phyloP scores from a whole-genome alignment of 2,888 invertebrate species.

The Tyria jacobaeae region DNA sequence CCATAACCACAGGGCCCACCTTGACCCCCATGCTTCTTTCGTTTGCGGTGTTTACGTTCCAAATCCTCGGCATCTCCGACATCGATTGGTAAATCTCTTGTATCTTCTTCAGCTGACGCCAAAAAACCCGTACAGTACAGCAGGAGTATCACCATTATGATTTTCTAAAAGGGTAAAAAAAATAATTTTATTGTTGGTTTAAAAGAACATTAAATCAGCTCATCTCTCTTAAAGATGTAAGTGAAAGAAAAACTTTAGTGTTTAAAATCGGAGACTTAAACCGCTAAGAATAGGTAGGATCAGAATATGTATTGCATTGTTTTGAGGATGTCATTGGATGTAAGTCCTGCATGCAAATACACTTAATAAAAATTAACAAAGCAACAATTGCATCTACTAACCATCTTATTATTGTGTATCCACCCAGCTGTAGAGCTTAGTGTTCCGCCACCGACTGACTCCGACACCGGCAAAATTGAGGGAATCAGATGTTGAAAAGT shows the following conservation, averaged over 20 bases:
- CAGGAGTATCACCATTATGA: constrained; percentile 56
- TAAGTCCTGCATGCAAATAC: background rate
- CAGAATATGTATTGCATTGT: too few relatives aligned
- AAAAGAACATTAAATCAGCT: background rate
- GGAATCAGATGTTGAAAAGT: constrained; percentile 67
- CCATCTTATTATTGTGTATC: background rate
- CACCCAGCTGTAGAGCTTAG: constrained; percentile 33
- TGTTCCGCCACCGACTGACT: constrained; percentile 49
- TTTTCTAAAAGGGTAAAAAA: constrained; percentile 55
- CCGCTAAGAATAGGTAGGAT: too few relatives aligned
- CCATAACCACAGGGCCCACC: constrained; percentile 56
- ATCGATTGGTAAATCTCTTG: constrained; percentile 59
- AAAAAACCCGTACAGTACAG: constrained; percentile 53
- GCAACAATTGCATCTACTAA: background rate
- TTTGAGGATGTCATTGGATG: background rate
- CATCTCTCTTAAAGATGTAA: background rate
- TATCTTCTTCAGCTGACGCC: constrained; percentile 54
- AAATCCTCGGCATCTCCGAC: constrained; percentile 64
- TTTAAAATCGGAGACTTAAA: too few relatives aligned
- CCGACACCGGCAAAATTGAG: constrained; percentile 49
- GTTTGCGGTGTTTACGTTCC: constrained; percentile 68
- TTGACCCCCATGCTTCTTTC: constrained; percentile 71
- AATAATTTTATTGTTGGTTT: background rate
- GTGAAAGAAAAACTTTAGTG: background rate
- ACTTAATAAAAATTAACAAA: background rate